Percentiles rank a stretch among this genome's conserved stretches.
Conservation (phyloP, 2,797 vertebrate genomes). For the Squalus acanthias region DNA sequence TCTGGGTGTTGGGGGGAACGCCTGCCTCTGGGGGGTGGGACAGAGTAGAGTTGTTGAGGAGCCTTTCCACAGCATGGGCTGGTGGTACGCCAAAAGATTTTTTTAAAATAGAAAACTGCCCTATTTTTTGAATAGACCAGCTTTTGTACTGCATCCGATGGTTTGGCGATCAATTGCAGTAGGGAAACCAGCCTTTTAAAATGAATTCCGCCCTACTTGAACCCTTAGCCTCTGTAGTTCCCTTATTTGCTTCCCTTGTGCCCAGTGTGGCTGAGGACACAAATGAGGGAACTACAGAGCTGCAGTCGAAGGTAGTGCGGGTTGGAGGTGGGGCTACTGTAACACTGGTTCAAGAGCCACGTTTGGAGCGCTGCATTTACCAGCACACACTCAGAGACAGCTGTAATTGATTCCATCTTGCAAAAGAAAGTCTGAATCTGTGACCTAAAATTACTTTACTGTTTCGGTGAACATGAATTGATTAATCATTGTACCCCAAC, state of each 20-base stretch:
- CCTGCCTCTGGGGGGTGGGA: neutral
- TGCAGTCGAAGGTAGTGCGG: neutral
- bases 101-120: neutral
- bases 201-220: neutral
- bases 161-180: neutral
- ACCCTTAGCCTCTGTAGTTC: neutral
- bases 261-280: neutral
- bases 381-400: neutral
- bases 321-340: neutral
- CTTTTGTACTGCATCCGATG: neutral
- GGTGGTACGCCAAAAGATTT: neutral
- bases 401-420: neutral
- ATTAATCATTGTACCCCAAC: conserved; percentile 33
- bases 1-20: no score
- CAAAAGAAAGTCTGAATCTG: neutral
- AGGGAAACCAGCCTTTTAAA: neutral
- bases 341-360: neutral
- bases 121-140: neutral
- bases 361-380: neutral
- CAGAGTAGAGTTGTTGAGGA: neutral
- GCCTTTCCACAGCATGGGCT: neutral
- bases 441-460: neutral
- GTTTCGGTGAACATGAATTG: neutral
- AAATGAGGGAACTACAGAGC: neutral
- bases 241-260: neutral